Conservation (phyloP, 1,140 invertebrate species). For the Papilio dardanus region DNA sequence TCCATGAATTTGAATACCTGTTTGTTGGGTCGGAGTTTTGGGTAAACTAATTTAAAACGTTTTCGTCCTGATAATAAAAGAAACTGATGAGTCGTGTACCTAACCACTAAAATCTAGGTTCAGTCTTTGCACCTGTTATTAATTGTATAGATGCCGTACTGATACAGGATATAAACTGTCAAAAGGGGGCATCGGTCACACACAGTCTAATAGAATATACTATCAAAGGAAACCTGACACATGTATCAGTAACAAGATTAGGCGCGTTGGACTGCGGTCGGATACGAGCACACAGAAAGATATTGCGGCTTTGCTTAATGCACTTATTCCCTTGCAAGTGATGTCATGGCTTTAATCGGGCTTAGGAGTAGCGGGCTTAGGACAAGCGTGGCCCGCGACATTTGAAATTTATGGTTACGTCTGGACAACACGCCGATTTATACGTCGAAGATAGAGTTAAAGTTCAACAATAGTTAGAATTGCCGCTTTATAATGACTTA, state of each 20-base stretch:
- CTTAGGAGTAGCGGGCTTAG: neutral
- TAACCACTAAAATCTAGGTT: too few relatives aligned
- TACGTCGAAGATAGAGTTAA: neutral
- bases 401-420: slow-evolving; percentile 9
- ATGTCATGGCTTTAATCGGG: slow-evolving; percentile 36
- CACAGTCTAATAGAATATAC: slow-evolving; percentile 21
- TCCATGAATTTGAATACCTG: neutral
- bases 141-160: too few relatives aligned
- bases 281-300: slow-evolving; percentile 29
- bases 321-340: slow-evolving; percentile 33
- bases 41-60: neutral
- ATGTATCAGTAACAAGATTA: slow-evolving; percentile 38
- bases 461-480: too few relatives aligned
- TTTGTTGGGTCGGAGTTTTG: neutral
- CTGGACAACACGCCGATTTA: neutral
- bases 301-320: slow-evolving; percentile 36
- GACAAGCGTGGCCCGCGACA: neutral
- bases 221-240: slow-evolving; percentile 37
- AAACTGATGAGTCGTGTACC: too few relatives aligned
- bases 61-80: neutral
- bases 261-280: slow-evolving; percentile 13
- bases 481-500: neutral
- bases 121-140: too few relatives aligned
- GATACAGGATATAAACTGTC: slow-evolving; percentile 3
- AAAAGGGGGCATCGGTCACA: slow-evolving; percentile 21